Percentiles rank a stretch among this genome's conserved stretches.
Evolutionary conservation across 2,113 vertebrate genomes (phyloP).

Genomic region (Athene noctua): DNA sequence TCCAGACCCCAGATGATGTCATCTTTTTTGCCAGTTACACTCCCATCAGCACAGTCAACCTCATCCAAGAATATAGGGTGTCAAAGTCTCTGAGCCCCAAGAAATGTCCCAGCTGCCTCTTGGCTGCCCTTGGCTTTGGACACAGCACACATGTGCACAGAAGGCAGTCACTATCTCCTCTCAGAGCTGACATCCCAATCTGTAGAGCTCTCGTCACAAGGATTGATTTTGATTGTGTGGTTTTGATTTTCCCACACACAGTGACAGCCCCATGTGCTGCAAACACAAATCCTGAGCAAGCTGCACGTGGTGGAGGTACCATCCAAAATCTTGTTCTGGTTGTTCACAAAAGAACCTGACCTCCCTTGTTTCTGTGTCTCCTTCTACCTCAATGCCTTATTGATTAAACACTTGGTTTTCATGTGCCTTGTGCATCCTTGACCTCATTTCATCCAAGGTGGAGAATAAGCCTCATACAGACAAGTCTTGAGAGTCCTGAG

Average conservation of each 20-base stretch:
- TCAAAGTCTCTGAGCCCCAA: neutral
- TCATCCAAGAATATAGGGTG: neutral
- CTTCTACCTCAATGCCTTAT: neutral
- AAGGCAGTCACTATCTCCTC: neutral
- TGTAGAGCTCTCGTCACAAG: neutral
- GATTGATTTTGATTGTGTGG: neutral
- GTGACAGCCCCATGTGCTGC: neutral
- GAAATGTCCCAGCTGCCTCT: neutral
- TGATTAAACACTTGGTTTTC: neutral
- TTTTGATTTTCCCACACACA: neutral
- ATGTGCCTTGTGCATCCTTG: neutral
- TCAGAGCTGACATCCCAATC: neutral
- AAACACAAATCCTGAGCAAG: neutral
- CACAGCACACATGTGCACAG: neutral
- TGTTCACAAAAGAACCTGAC: neutral
- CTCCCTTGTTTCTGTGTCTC: neutral
- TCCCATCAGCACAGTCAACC: neutral
- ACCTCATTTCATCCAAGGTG: neutral
- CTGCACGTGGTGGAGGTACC: rapidly evolving
- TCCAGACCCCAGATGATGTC: neutral
- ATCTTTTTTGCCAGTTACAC: neutral
- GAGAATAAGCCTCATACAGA: neutral
- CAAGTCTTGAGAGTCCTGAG: neutral
- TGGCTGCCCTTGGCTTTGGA: neutral
- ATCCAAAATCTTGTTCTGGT: neutral